phyloP scores from a whole-genome alignment of 2,888 invertebrate species.

The Zonitis immaculata region DNA sequence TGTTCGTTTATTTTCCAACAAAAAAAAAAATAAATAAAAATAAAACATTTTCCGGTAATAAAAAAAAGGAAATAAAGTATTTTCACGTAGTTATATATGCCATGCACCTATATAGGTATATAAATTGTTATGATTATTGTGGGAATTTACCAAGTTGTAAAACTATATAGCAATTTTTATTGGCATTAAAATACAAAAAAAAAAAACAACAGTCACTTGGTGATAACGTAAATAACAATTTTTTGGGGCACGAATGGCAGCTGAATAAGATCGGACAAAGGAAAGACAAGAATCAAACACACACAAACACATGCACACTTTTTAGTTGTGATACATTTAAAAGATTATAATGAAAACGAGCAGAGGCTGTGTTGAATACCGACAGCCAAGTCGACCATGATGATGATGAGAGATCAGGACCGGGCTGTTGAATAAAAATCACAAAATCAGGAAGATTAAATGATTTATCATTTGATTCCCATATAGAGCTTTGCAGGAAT shows the following conservation, averaged over 20 bases:
- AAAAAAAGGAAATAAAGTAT: too few species aligned
- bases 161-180: neutral
- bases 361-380: constrained; percentile 28
- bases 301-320: neutral
- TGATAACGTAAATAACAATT: too few species aligned
- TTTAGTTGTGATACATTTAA: constrained; percentile 23
- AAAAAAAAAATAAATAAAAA: too few species aligned
- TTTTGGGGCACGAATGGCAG: constrained; percentile 16
- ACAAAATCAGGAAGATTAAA: neutral
- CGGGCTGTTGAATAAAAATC: constrained; percentile 10
- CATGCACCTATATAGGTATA: too few species aligned
- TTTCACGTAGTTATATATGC: too few species aligned
- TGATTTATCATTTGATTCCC: too few species aligned
- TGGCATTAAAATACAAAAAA: too few species aligned
- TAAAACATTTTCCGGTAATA: too few species aligned
- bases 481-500: constrained; percentile 9
- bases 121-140: neutral
- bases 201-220: too few species aligned
- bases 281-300: constrained; percentile 26
- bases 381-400: constrained; percentile 34
- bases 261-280: constrained; percentile 24
- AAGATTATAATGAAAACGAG: constrained; percentile 31
- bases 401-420: constrained; percentile 25
- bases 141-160: neutral
- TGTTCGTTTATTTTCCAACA: too few species aligned